A percentile compares a stretch with the other conserved stretches of the same genome.
Conservation (phyloP, 2,113 vertebrate species). For the Cranoglanis bouderius region DNA sequence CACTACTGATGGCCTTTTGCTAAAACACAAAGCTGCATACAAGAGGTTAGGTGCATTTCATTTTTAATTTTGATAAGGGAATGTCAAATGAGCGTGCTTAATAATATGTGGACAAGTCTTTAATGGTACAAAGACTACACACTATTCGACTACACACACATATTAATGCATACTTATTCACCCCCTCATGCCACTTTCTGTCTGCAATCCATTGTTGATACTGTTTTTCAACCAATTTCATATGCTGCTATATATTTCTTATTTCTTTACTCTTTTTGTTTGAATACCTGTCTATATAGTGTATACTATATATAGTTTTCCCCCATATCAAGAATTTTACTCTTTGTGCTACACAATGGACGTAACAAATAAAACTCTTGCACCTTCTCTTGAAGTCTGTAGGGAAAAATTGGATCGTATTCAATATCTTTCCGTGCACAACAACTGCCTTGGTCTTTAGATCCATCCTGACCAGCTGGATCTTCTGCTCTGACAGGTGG, state of each 20-base stretch:
- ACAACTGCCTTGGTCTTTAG: background rate
- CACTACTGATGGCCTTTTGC: background rate
- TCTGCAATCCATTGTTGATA: background rate
- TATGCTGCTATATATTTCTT: background rate
- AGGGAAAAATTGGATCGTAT: background rate
- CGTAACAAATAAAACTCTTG: background rate
- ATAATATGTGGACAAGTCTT: background rate
- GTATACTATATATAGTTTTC: background rate
- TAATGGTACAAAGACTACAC: too few species aligned
- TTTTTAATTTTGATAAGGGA: background rate
- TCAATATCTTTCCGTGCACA: background rate
- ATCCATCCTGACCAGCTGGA: constrained; percentile 20
- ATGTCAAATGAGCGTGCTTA: background rate
- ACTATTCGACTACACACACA: background rate
- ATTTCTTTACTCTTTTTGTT: background rate
- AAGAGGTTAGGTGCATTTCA: background rate
- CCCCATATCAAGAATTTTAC: background rate
- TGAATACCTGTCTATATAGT: too few species aligned
- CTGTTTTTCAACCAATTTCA: background rate
- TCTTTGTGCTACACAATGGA: background rate
- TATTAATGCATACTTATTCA: background rate
- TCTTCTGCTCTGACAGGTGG: constrained; percentile 64
- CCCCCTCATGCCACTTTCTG: background rate
- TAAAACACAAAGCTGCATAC: background rate
- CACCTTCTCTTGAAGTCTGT: background rate